phyloP scores from a whole-genome alignment of 92 coral and sea anemone genomes.

The Hydrozoanthus gracilis region DNA sequence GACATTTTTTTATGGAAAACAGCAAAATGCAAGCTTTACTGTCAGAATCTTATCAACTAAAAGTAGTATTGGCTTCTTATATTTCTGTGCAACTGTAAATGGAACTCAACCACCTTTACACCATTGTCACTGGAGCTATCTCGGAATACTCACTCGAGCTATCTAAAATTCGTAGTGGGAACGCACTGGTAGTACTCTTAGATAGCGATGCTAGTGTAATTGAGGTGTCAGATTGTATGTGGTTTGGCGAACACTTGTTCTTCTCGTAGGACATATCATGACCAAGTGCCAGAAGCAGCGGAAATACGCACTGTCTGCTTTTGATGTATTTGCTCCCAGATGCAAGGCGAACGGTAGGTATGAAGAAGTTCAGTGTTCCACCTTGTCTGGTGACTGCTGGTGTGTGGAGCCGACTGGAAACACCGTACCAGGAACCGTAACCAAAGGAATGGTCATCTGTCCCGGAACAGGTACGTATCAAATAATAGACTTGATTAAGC shows the following conservation, averaged over 20 bases:
- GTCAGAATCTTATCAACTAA: too few species aligned
- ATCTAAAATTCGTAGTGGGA: too few species aligned
- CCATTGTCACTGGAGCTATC: too few species aligned
- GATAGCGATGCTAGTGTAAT: too few species aligned
- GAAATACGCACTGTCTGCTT: neutral
- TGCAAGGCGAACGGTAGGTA: conserved; percentile 85
- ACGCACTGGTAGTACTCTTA: too few species aligned
- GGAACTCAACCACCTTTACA: too few species aligned
- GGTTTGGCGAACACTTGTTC: neutral
- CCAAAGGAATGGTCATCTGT: conserved; percentile 60
- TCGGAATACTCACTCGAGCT: too few species aligned
- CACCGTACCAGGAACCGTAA: conserved; percentile 67
- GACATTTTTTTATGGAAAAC: too few species aligned
- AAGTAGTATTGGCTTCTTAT: too few species aligned
- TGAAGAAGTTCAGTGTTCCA: conserved; percentile 85
- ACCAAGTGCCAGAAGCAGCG: conserved; percentile 18
- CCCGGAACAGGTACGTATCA: conserved; percentile 67
- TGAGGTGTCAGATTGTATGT: neutral
- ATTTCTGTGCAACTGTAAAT: too few species aligned
- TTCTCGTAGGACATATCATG: neutral
- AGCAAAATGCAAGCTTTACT: too few species aligned
- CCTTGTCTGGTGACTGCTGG: conserved; percentile 87
- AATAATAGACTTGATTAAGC: neutral
- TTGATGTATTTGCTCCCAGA: conserved; percentile 61
- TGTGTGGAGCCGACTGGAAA: conserved; percentile 86